These are phyloP conservation scores for Phasia obesa DNA, from an alignment of 2,888 invertebrate genomes.

Conservation along the genomic window DNA sequence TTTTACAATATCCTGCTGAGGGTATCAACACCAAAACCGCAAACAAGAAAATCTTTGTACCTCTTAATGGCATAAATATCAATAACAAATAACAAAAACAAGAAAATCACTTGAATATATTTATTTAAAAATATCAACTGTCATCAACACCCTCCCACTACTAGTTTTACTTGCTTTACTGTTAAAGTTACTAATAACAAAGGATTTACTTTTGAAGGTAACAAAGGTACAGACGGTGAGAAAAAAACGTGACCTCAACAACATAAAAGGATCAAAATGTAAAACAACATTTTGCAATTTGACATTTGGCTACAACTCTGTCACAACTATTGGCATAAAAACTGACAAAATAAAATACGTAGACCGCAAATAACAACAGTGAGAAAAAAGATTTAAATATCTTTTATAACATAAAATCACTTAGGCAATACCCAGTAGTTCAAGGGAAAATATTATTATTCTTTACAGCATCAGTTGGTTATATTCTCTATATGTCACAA, in stretches of 20 bases:
- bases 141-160: constrained; percentile 6
- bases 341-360: constrained; percentile 49
- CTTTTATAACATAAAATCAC: too few species aligned
- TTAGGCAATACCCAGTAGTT: too few species aligned
- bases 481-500: too few species aligned
- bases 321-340: constrained; percentile 56
- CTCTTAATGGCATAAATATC: constrained; percentile 27
- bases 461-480: too few species aligned
- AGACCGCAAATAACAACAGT: constrained; percentile 44
- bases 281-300: constrained; percentile 70
- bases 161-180: constrained; percentile 29
- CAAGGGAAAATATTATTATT: too few species aligned
- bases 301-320: constrained; percentile 53
- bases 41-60: constrained; percentile 57
- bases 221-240: background rate
- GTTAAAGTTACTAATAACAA: constrained; percentile 40
- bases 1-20: background rate
- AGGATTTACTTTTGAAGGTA: constrained; percentile 53
- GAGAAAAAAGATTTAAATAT: background rate
- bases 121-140: constrained; percentile 37
- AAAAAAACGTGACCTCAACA: constrained; percentile 22
- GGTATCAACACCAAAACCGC: constrained; percentile 52
- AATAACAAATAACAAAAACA: constrained; percentile 43
- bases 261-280: constrained; percentile 39
- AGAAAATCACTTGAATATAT: constrained; percentile 48